Evolutionary conservation across 2,113 vertebrate species (phyloP).

Genomic region (Eleginops maclovinus): DNA sequence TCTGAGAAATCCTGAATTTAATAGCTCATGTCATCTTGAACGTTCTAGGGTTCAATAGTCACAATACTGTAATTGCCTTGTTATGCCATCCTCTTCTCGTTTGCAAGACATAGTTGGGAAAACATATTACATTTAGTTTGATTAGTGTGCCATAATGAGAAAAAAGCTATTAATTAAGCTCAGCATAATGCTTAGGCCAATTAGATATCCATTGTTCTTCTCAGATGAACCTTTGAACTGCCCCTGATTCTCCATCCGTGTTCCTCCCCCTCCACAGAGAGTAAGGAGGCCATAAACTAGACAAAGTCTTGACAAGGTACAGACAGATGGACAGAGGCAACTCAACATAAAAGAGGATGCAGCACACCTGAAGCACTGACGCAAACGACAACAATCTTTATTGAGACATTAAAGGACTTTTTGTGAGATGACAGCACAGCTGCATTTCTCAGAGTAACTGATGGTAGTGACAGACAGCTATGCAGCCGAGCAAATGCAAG

Average conservation of each 20-base stretch:
- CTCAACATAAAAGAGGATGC: slow-evolving; percentile 26
- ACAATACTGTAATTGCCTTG: slow-evolving; percentile 29
- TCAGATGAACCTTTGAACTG: slow-evolving; percentile 28
- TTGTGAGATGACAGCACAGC: slow-evolving; percentile 53
- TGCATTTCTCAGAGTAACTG: slow-evolving; percentile 21
- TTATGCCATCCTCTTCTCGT: slow-evolving; percentile 34
- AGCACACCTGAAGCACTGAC: slow-evolving; percentile 57
- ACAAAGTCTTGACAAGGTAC: slow-evolving; percentile 24
- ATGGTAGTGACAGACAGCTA: slow-evolving; percentile 43
- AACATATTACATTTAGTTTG: slow-evolving; percentile 34
- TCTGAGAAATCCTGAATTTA: slow-evolving; percentile 48
- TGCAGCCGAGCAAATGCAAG: slow-evolving; percentile 17
- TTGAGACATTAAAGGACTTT: slow-evolving; percentile 38
- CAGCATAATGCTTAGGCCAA: not conserved
- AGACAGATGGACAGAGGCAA: slow-evolving; percentile 42
- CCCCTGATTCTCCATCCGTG: slow-evolving; percentile 5
- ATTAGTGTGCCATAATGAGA: slow-evolving; percentile 36
- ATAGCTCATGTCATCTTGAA: slow-evolving; percentile 50
- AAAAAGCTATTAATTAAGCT: slow-evolving; percentile 27
- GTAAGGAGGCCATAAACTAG: slow-evolving; percentile 13
- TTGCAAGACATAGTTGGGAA: slow-evolving; percentile 25
- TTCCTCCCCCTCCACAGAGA: slow-evolving; percentile 15
- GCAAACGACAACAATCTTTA: slow-evolving; percentile 40
- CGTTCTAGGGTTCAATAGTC: slow-evolving; percentile 28
- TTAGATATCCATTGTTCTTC: slow-evolving; percentile 1